phyloP scores from a whole-genome alignment of 1,140 invertebrate species.

The Drosophila malerkotliana region DNA sequence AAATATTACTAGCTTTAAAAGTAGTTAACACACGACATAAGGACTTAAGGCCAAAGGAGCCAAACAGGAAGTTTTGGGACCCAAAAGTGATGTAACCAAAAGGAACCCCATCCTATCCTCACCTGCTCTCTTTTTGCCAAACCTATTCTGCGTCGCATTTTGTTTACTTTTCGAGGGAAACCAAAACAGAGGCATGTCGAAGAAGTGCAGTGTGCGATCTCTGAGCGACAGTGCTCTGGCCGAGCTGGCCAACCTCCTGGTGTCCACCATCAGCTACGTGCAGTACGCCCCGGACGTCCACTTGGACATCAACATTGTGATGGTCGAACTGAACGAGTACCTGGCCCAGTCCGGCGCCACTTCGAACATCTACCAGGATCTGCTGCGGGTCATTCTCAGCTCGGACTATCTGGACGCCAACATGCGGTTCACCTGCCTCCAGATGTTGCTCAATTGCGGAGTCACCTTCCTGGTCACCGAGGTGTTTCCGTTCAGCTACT shows the following conservation, averaged over 20 bases:
- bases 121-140: slow-evolving; percentile 5
- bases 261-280: slow-evolving; percentile 78
- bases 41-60: neutral
- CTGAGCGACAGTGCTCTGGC: slow-evolving; percentile 76
- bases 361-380: slow-evolving; percentile 87
- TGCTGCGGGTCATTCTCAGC: slow-evolving; percentile 86
- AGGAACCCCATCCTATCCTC: slow-evolving; percentile 17
- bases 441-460: slow-evolving; percentile 86
- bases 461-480: slow-evolving; percentile 87
- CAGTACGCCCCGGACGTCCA: slow-evolving; percentile 84
- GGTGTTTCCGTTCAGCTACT: slow-evolving; percentile 88
- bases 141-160: slow-evolving; percentile 58
- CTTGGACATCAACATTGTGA: slow-evolving; percentile 85
- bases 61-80: neutral
- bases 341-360: slow-evolving; percentile 86
- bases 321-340: slow-evolving; percentile 86
- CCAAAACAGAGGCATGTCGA: slow-evolving; percentile 70
- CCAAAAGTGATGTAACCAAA: slow-evolving; percentile 55
- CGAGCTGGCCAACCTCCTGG: slow-evolving; percentile 76
- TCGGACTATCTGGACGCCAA: slow-evolving; percentile 87
- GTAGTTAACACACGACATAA: neutral
- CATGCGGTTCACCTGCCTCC: slow-evolving; percentile 86
- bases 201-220: slow-evolving; percentile 73
- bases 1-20: neutral
- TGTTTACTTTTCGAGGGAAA: slow-evolving; percentile 55